These are phyloP conservation scores for Umimayanthus kanabou DNA, from an alignment of 92 coral and sea anemone genomes.

Conservation along the genomic window DNA sequence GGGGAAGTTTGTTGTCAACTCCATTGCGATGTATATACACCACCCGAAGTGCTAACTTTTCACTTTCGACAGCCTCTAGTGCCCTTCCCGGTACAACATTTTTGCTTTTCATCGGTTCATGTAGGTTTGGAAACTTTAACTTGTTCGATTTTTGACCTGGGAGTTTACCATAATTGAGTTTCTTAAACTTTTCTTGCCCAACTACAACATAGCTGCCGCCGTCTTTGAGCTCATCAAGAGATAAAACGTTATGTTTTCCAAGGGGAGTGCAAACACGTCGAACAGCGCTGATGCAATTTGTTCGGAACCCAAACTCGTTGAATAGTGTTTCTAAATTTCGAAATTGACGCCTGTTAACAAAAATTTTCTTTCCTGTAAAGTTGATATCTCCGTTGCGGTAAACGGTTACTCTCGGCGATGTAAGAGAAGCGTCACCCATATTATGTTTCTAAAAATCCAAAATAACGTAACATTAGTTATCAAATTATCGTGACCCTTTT, in stretches of 20 bases:
- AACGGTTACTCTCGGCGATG: conserved; percentile 37
- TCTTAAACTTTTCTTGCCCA: conserved; percentile 50
- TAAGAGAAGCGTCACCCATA: not conserved
- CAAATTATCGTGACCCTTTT: too few species aligned
- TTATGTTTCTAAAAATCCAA: too few species aligned
- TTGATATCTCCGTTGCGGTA: conserved; percentile 47
- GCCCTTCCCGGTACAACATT: too few species aligned
- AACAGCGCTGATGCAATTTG: conserved; percentile 45
- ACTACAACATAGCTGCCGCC: conserved; percentile 50
- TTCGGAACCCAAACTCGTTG: conserved; percentile 30
- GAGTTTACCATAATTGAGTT: conserved; percentile 36
- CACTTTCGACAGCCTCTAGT: conserved; percentile 43
- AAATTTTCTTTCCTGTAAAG: conserved; percentile 44
- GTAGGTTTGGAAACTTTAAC: too few species aligned
- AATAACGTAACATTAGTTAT: too few species aligned
- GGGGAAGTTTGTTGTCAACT: conserved; percentile 20
- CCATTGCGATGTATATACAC: conserved; percentile 47
- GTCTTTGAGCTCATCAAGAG: conserved; percentile 35
- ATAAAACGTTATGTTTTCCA: conserved; percentile 39
- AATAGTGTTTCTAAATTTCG: conserved; percentile 44
- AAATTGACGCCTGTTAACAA: conserved; percentile 45
- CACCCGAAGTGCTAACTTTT: conserved; percentile 41
- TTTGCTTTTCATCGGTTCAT: too few species aligned
- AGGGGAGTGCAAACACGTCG: conserved; percentile 46
- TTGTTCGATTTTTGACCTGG: not conserved